These are phyloP conservation scores for Amphibalanus amphitrite DNA, from an alignment of 1,140 invertebrate genomes.

Conservation along the genomic window DNA sequence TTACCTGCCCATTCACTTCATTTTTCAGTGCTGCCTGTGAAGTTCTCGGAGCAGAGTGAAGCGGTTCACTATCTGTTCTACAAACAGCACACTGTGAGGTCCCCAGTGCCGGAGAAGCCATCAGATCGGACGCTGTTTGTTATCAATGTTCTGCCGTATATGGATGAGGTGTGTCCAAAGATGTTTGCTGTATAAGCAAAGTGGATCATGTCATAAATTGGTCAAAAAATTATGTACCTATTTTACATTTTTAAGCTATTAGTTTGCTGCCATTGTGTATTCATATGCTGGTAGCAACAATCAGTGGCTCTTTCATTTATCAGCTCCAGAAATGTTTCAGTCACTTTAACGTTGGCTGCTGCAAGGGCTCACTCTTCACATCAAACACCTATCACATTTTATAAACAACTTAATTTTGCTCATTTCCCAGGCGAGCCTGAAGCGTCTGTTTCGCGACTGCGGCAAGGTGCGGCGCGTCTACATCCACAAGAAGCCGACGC, in stretches of 20 bases:
- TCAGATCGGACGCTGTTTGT: conserved; percentile 11
- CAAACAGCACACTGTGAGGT: conserved; percentile 11
- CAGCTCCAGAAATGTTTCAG: too few species aligned
- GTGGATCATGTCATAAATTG: too few species aligned
- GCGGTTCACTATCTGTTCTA: conserved; percentile 10
- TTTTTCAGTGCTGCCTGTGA: conserved; percentile 10
- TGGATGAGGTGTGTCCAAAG: conserved; percentile 8
- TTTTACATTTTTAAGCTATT: too few species aligned
- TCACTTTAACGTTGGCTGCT: too few species aligned
- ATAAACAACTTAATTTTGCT: background rate
- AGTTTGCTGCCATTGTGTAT: too few species aligned
- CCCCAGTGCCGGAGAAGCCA: conserved; percentile 5
- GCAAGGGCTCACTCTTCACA: too few species aligned
- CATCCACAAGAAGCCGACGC: conserved; percentile 12
- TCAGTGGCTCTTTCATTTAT: too few species aligned
- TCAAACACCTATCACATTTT: too few species aligned
- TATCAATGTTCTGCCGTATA: conserved; percentile 13
- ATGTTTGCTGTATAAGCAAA: too few species aligned
- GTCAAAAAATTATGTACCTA: too few species aligned
- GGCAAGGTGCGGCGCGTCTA: conserved; percentile 11
- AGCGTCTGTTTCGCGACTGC: conserved; percentile 8
- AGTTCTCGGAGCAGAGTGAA: conserved; percentile 9
- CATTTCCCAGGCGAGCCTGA: conserved; percentile 7
- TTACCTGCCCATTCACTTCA: background rate
- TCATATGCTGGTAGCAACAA: too few species aligned